phyloP scores from a whole-genome alignment of 2,888 invertebrate species.

The Sisyra nigra region DNA sequence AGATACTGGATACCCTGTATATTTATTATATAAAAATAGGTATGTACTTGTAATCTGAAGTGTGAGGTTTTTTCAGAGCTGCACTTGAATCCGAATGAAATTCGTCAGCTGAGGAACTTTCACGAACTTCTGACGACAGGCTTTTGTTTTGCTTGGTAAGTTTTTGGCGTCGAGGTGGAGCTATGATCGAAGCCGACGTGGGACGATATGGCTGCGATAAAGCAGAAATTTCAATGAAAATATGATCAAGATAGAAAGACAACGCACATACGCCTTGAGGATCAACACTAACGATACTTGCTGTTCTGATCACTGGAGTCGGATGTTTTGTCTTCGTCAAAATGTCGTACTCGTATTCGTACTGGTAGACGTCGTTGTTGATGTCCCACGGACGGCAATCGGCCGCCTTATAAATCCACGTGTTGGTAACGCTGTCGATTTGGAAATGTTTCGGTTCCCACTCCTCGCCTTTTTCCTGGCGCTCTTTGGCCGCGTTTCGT shows the following conservation, averaged over 20 bases:
- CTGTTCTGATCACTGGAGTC: constrained; percentile 55
- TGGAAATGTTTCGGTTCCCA: constrained; percentile 66
- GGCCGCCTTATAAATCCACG: constrained; percentile 61
- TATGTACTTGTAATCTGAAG: background rate
- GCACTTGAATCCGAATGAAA: constrained; percentile 3
- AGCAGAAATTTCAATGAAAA: too few relatives aligned
- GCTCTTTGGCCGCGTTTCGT: constrained; percentile 50
- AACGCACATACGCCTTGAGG: constrained; percentile 26
- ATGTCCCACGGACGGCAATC: constrained; percentile 81
- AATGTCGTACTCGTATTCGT: constrained; percentile 66
- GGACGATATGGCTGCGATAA: constrained; percentile 1
- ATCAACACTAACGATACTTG: constrained; percentile 52
- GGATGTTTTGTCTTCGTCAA: constrained; percentile 60
- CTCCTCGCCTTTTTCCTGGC: constrained; percentile 42
- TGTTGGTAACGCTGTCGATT: constrained; percentile 32
- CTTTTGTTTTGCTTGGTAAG: constrained; percentile 5
- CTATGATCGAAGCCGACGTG: background rate
- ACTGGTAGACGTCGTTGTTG: constrained; percentile 72
- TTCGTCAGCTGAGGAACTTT: constrained; percentile 1
- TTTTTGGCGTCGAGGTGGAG: constrained; percentile 5
- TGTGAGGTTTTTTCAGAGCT: background rate
- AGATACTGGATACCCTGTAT: too few relatives aligned
- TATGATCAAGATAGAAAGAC: too few relatives aligned
- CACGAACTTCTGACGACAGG: constrained; percentile 4
- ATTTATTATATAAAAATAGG: too few relatives aligned